These are phyloP conservation scores for Hipparchia semele DNA, from an alignment of 2,888 invertebrate species.

Conservation along the genomic window DNA sequence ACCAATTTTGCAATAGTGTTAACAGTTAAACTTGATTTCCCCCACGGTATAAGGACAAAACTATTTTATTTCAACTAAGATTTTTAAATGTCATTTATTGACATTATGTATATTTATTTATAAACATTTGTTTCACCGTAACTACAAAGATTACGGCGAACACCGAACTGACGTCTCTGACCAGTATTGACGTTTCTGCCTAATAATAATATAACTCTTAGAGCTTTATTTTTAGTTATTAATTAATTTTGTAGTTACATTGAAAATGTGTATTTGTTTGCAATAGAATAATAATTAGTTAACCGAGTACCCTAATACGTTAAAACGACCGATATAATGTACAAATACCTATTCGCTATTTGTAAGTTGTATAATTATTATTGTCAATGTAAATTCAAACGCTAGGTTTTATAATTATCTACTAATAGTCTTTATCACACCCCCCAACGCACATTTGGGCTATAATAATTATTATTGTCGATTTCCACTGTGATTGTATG, in stretches of 20 bases:
- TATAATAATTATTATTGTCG: slow-evolving; percentile 25
- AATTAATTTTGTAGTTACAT: slow-evolving; percentile 3
- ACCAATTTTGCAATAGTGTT: no score
- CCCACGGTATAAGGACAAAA: neutral
- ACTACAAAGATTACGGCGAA: slow-evolving; percentile 6
- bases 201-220: neutral
- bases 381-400: slow-evolving; percentile 32
- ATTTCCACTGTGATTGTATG: slow-evolving; percentile 38
- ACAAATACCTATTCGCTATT: slow-evolving; percentile 54
- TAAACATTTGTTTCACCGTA: neutral
- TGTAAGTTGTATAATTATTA: slow-evolving; percentile 44
- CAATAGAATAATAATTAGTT: neutral
- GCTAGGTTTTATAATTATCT: slow-evolving; percentile 19
- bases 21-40: no score
- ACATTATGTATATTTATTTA: no score
- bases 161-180: slow-evolving; percentile 15
- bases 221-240: slow-evolving; percentile 1
- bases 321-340: slow-evolving; percentile 53
- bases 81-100: no score
- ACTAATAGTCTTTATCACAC: slow-evolving; percentile 21
- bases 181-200: slow-evolving; percentile 17
- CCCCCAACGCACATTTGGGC: slow-evolving; percentile 33
- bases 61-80: neutral
- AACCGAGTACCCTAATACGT: slow-evolving; percentile 40
- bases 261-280: neutral